These are phyloP conservation scores for Tribolium freemani DNA, from an alignment of 2,888 invertebrate genomes.

Conservation along the genomic window DNA sequence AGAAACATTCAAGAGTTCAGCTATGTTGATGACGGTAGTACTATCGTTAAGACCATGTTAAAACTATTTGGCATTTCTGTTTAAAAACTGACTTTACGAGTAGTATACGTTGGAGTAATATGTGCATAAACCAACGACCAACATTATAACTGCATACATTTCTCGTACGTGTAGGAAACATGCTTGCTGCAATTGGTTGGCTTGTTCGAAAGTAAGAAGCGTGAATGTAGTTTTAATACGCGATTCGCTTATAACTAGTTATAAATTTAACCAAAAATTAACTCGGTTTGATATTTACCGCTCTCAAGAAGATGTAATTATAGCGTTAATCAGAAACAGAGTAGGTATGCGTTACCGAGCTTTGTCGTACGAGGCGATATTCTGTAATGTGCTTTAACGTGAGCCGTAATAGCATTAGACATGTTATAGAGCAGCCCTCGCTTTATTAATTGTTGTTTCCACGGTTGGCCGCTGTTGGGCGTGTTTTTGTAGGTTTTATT, in stretches of 20 bases:
- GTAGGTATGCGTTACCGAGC: background rate
- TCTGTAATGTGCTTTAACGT: background rate
- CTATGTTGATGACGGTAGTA: too few relatives aligned
- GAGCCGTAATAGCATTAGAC: background rate
- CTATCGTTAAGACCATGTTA: too few relatives aligned
- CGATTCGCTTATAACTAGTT: background rate
- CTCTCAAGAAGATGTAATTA: background rate
- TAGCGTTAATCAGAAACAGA: background rate
- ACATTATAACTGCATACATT: too few relatives aligned
- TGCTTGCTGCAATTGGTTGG: too few relatives aligned
- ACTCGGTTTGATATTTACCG: background rate
- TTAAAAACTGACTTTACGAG: too few relatives aligned
- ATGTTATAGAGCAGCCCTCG: background rate
- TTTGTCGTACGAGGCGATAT: background rate
- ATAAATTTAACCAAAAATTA: background rate
- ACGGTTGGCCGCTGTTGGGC: background rate
- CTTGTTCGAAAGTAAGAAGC: too few relatives aligned
- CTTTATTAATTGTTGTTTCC: background rate
- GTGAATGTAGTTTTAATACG: too few relatives aligned
- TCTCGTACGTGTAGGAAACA: too few relatives aligned
- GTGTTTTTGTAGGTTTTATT: background rate
- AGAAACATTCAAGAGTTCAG: too few relatives aligned
- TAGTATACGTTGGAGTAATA: too few relatives aligned
- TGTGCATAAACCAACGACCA: too few relatives aligned
- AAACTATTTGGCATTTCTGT: too few relatives aligned